These are phyloP conservation scores for Rhingia campestris DNA, from an alignment of 2,888 invertebrate species.

Conservation along the genomic window DNA sequence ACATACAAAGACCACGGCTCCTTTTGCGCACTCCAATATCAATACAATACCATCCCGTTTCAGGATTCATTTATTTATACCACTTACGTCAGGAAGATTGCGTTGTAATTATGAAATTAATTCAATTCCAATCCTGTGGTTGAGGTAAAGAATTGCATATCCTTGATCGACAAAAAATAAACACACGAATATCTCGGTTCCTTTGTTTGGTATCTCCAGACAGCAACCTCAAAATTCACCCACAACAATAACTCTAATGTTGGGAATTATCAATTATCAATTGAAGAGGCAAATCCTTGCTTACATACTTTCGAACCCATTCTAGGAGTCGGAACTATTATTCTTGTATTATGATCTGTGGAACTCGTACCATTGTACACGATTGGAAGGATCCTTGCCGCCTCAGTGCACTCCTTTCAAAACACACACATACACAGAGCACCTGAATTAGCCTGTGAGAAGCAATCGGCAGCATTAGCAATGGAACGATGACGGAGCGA, in stretches of 20 bases:
- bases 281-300: constrained; percentile 48
- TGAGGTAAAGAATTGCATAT: constrained; percentile 48
- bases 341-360: constrained; percentile 2
- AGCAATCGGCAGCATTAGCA: not conserved
- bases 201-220: constrained; percentile 38
- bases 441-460: constrained; percentile 55
- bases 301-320: constrained; percentile 54
- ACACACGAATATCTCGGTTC: constrained; percentile 26
- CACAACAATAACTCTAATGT: constrained; percentile 66
- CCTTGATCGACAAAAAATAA: constrained; percentile 11
- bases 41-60: constrained; percentile 37
- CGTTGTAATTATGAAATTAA: constrained; percentile 72
- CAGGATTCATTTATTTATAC: constrained; percentile 32
- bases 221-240: constrained; percentile 30
- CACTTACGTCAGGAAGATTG: constrained; percentile 67
- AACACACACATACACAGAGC: constrained; percentile 32
- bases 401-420: constrained; percentile 17
- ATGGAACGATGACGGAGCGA: not conserved
- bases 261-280: constrained; percentile 72
- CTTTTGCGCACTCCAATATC: constrained; percentile 9
- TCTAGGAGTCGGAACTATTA: constrained; percentile 39
- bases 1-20: constrained; percentile 5
- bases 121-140: constrained; percentile 50
- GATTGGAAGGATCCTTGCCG: constrained; percentile 33
- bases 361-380: not conserved